Evolutionary conservation across 2,888 invertebrate species (phyloP).

Genomic region (Panorpa germanica): DNA sequence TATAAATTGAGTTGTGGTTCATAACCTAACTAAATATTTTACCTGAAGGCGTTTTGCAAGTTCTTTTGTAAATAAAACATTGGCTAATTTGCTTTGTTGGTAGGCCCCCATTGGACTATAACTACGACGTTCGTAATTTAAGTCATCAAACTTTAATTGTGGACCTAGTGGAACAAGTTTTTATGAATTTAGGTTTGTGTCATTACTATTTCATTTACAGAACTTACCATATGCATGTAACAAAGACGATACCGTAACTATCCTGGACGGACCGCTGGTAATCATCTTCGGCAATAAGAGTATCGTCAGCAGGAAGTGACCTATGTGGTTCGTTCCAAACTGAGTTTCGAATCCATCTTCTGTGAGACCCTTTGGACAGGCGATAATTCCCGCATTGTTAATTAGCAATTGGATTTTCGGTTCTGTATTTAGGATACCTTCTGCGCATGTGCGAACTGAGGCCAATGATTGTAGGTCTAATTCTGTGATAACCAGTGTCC

Average conservation of each 20-base stretch:
- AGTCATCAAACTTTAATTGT: conserved; percentile 26
- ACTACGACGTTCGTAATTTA: conserved; percentile 29
- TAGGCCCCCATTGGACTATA: conserved; percentile 26
- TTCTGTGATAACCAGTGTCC: conserved; percentile 19
- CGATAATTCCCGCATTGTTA: conserved; percentile 30
- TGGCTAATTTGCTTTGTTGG: conserved; percentile 21
- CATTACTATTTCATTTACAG: not conserved
- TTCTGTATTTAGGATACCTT: conserved; percentile 21
- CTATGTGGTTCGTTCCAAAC: conserved; percentile 26
- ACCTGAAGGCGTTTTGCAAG: conserved; percentile 20
- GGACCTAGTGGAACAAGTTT: not conserved
- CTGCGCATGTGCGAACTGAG: conserved; percentile 24
- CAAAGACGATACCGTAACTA: conserved; percentile 25
- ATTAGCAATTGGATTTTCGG: conserved; percentile 23
- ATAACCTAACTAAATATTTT: no score
- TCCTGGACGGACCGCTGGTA: conserved; percentile 21
- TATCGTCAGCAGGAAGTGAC: conserved; percentile 24
- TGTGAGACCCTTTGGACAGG: conserved; percentile 24
- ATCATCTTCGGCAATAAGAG: conserved; percentile 26
- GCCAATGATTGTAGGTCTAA: conserved; percentile 23
- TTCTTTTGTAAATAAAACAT: conserved; percentile 20
- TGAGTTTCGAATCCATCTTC: conserved; percentile 27
- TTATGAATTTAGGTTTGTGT: not conserved
- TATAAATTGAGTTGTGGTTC: no score
- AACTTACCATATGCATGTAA: conserved; percentile 16